Evolutionary conservation across 2,797 vertebrate species (phyloP), one percentile per base, ranked within the genome.

Genomic region (Semaprochilodus insignis): DNA sequence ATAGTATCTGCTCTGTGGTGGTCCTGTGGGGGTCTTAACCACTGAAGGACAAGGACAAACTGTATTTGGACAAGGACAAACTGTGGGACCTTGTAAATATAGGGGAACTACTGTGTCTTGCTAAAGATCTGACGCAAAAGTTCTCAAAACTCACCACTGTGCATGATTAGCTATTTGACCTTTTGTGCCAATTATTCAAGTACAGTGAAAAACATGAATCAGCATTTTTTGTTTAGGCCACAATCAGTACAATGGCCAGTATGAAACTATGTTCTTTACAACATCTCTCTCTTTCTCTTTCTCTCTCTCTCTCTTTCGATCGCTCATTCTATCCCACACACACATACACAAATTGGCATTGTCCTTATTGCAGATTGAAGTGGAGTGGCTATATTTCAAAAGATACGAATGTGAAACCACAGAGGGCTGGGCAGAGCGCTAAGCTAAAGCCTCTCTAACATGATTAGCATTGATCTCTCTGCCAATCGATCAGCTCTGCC

Each of bases 391-490:
- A 74, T 57, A 36, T 79, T 70, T 70, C 65, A 34, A 66, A 67
- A 69, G 54, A 55, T 17, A 40, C 7, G 4, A 55, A 34, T 23
- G 65, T 36, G 34, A 79, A 66, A 69, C 48, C 62, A 34, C 48
- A 34, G 13, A 62, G 27, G 23, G 23, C 36, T 31, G 21, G 62
- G 21, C 27, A 79, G n/a, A 59, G 34, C 2, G 36, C 66, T 31
- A 17, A 79, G 55, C 77, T 52, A 25, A 79, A 57, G 36, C 52
- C 21, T 48, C 34, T 48, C 52, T 57, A 69, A 90, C 87, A 84
- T 85, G 90, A 91, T 91, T 91, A 90, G 83, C 86, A 92, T 88
- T 87, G 90, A 92, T 93, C 90, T 89, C 65, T 78, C 80, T 51
- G 78, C 87, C 85, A 88, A 89, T 86, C 76, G 72, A 89, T 90